These are phyloP conservation scores for Euwallacea similis DNA, from an alignment of 1,140 invertebrate genomes.

Conservation along the genomic window DNA sequence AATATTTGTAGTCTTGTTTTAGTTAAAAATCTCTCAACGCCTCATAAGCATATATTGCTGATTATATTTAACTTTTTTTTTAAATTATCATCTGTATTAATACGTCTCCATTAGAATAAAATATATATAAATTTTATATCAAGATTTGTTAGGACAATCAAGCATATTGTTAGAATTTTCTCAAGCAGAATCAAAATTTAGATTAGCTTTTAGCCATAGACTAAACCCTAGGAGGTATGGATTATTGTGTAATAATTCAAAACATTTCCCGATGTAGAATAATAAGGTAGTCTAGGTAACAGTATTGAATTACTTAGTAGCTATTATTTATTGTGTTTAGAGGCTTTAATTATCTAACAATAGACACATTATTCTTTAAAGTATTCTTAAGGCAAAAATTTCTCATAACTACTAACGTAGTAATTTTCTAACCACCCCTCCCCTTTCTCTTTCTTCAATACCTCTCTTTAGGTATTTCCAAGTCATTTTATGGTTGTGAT, in stretches of 20 bases:
- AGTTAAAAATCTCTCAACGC: neutral
- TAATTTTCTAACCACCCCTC: too few relatives aligned
- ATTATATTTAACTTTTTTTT: neutral
- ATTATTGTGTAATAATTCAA: neutral
- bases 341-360: too few relatives aligned
- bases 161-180: slow-evolving; percentile 16
- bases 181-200: slow-evolving; percentile 4
- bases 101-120: neutral
- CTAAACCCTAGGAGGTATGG: neutral
- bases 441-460: too few relatives aligned
- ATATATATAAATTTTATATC: slow-evolving; percentile 19
- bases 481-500: too few relatives aligned
- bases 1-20: neutral
- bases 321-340: too few relatives aligned
- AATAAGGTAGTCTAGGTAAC: neutral
- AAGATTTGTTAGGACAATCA: slow-evolving; percentile 38
- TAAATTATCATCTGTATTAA: neutral
- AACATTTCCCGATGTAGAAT: neutral
- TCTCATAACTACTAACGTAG: too few relatives aligned
- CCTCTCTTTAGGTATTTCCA: too few relatives aligned
- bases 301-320: too few relatives aligned
- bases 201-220: neutral
- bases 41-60: neutral
- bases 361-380: too few relatives aligned
- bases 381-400: too few relatives aligned